These are phyloP conservation scores for Thomomys bottae DNA, from an alignment of 2,113 vertebrate genomes.

Conservation along the genomic window DNA sequence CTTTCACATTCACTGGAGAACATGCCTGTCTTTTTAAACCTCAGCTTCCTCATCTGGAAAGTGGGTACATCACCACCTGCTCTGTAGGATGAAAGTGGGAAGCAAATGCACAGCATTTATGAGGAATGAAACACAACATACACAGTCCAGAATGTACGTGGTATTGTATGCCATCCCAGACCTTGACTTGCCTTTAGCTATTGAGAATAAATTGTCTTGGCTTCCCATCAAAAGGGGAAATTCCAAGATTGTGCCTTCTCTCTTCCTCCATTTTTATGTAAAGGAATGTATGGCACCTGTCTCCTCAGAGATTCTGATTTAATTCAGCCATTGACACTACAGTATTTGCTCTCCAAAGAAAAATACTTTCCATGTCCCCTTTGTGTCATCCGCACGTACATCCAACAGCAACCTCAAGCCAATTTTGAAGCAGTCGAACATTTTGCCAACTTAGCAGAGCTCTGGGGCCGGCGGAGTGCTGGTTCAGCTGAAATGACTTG, in stretches of 20 bases:
- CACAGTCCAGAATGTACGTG: neutral
- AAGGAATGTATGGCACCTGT: neutral
- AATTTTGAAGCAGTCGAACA: neutral
- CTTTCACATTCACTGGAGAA: neutral
- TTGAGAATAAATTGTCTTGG: neutral
- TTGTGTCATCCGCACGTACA: neutral
- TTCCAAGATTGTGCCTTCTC: neutral
- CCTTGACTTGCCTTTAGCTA: conserved; percentile 11
- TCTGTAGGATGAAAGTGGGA: neutral
- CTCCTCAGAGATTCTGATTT: conserved; percentile 19
- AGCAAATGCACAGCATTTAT: neutral
- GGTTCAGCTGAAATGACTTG: conserved; percentile 70
- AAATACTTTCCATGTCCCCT: neutral
- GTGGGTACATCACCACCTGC: neutral
- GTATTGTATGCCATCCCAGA: neutral
- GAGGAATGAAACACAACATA: neutral
- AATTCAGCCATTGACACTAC: neutral
- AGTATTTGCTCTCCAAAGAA: conserved; percentile 46
- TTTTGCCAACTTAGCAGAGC: neutral
- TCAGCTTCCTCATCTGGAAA: conserved; percentile 12
- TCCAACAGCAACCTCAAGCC: neutral
- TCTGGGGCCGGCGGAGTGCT: conserved; percentile 47
- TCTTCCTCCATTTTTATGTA: neutral
- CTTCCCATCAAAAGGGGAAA: neutral
- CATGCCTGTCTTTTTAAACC: neutral